Percentiles rank a stretch among this genome's conserved stretches.
Conservation (phyloP, 2,797 vertebrate species). For the Fistularia tabacaria region DNA sequence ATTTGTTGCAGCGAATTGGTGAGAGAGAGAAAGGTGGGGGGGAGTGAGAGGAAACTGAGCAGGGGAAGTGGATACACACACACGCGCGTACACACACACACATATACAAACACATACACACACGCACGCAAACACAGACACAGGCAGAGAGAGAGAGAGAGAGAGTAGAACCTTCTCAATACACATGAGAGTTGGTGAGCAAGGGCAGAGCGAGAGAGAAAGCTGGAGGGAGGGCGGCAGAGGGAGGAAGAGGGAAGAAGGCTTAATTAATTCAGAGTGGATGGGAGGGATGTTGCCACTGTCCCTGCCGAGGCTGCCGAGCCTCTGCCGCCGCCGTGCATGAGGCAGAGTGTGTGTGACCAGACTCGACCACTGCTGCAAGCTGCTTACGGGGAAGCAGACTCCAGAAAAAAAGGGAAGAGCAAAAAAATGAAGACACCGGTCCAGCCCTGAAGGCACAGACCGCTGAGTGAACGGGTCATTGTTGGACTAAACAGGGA, state of each 20-base stretch:
- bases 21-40: no score
- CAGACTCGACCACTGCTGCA: constrained; percentile 29
- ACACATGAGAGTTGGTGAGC: constrained; percentile 32
- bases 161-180: constrained; percentile 4
- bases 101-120: constrained; percentile 7
- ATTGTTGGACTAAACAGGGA: constrained; percentile 12
- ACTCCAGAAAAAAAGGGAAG: constrained; percentile 19
- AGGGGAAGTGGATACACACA: background rate
- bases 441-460: constrained; percentile 7
- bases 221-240: constrained; percentile 25
- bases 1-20: no score
- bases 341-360: constrained; percentile 36
- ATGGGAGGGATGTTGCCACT: constrained; percentile 70
- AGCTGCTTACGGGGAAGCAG: constrained; percentile 6
- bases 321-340: constrained; percentile 42
- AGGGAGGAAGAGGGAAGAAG: constrained; percentile 26
- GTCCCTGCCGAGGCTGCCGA: constrained; percentile 53
- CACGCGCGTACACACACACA: constrained; percentile 2
- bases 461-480: constrained; percentile 6
- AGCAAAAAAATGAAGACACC: background rate
- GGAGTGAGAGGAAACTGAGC: no score
- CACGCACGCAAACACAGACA: constrained; percentile 20
- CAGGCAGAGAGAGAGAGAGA: constrained; percentile 30
- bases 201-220: constrained; percentile 20
- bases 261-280: constrained; percentile 74